These are phyloP conservation scores for Chymomyza costata DNA, from an alignment of 1,140 invertebrate genomes.

Conservation along the genomic window DNA sequence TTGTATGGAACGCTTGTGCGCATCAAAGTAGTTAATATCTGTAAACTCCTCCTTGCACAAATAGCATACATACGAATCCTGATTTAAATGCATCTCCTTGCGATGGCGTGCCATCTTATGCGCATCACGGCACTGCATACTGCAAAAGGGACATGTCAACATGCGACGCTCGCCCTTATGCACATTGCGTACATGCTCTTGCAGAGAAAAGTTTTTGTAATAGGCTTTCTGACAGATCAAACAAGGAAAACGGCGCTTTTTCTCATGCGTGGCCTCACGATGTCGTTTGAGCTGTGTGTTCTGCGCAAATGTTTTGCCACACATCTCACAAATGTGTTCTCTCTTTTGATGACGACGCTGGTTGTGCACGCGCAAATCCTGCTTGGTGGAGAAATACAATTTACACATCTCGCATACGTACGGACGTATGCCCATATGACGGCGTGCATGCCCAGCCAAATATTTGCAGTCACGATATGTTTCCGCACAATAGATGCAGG, in stretches of 20 bases:
- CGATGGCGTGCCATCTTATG: conserved; percentile 71
- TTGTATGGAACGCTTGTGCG: conserved; percentile 68
- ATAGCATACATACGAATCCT: conserved; percentile 54
- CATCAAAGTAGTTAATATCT: conserved; percentile 69
- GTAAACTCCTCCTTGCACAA: conserved; percentile 68
- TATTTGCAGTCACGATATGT: conserved; percentile 68
- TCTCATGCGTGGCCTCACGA: conserved; percentile 66
- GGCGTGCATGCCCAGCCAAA: conserved; percentile 60
- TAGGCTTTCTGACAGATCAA: conserved; percentile 64
- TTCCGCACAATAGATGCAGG: conserved; percentile 62
- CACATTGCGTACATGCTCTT: conserved; percentile 69
- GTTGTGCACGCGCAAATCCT: conserved; percentile 64
- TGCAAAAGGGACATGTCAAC: conserved; percentile 66
- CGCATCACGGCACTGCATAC: conserved; percentile 69
- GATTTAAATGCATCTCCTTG: conserved; percentile 63
- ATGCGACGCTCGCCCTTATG: conserved; percentile 68
- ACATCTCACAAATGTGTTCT: conserved; percentile 69
- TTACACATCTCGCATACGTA: conserved; percentile 66
- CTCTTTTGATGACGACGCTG: conserved; percentile 63
- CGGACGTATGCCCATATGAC: conserved; percentile 68
- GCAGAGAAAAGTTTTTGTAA: conserved; percentile 66
- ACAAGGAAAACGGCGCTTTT: conserved; percentile 63
- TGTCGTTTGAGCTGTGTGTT: conserved; percentile 64
- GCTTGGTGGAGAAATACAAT: conserved; percentile 66
- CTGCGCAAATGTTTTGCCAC: conserved; percentile 66